Base-by-base conservation (phyloP, 2,113 vertebrate genomes). In the Regulus satrapa region DNA sequence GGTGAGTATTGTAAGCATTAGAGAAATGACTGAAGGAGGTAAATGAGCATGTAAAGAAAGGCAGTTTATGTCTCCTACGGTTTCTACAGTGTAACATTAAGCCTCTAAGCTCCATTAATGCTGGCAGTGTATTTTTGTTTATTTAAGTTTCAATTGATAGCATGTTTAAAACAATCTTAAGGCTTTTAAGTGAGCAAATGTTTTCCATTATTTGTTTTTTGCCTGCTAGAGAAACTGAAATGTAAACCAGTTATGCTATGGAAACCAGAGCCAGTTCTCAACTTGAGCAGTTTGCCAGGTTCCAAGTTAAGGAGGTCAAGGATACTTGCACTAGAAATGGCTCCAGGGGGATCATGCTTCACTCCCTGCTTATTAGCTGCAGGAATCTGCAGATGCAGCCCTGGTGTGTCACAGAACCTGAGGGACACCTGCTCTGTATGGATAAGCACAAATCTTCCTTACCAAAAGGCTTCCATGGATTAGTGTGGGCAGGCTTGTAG, bases 401-500 rank as follows among this genome's bases (percentile, higher is more conserved):
- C 10, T 52, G 46, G 19, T 29, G 38, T 12, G 10, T 63, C 26
- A 48, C 52, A 82, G 76, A 71, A 66, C 51, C 63, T 4, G 7
- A 80, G 86, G 43, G 38, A 74, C 51, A 58, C 11, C 15, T 56
- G 56, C 41, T 80, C 13, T 56, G n/a, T 41, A 41, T 34, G 40
- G 43, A 31, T 13, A 51, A 87, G 55, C 5, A 1, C 8, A 18
- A 14, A 62, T 52, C 14, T 51, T 91, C 18, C 45, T 76, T 83
- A 41, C 31, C 36, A 14, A 26, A 61, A 68, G 51, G 55, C 49
- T 62, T 55, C 32, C 4, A 3, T 72, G 56, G 24, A 36, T 83
- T n/a, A 29, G 18, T 2, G 49, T 64, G 46, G 41, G 69, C 52
- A 62, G 69, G 41, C 28, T 48, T 0, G 0, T 32, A 9, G 1